phyloP scores from a whole-genome alignment of 2,113 vertebrate species.

The Turnix velox region DNA sequence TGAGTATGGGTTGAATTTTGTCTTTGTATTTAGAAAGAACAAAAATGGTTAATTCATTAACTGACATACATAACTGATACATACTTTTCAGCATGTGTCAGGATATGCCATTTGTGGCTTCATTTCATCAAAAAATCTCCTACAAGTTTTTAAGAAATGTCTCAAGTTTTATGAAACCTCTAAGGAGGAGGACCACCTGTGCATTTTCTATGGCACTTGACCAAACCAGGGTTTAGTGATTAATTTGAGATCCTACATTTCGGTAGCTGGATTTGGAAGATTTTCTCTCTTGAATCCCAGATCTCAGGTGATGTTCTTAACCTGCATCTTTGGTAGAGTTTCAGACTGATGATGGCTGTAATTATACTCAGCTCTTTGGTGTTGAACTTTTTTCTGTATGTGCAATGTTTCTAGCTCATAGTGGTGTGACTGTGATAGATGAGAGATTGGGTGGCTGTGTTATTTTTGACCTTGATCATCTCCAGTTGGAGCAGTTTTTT shows the following conservation, averaged over 20 bases:
- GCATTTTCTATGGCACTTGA: neutral
- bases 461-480: neutral
- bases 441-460: neutral
- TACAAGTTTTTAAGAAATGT: neutral
- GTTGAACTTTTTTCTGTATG: neutral
- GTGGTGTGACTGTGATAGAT: accelerated
- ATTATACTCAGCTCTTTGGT: neutral
- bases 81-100: neutral
- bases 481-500: neutral
- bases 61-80: too few relatives aligned
- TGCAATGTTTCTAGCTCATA: neutral
- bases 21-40: neutral
- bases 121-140: neutral
- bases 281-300: neutral
- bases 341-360: neutral
- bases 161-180: neutral
- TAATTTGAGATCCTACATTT: neutral
- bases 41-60: neutral
- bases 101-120: neutral
- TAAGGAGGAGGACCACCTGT: neutral
- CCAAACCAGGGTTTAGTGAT: neutral
- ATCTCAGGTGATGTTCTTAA: neutral
- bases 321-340: accelerated
- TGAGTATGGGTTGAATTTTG: neutral
- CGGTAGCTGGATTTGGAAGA: neutral